Conservation (phyloP, 2,888 invertebrate species). For the Tribolium freemani region DNA sequence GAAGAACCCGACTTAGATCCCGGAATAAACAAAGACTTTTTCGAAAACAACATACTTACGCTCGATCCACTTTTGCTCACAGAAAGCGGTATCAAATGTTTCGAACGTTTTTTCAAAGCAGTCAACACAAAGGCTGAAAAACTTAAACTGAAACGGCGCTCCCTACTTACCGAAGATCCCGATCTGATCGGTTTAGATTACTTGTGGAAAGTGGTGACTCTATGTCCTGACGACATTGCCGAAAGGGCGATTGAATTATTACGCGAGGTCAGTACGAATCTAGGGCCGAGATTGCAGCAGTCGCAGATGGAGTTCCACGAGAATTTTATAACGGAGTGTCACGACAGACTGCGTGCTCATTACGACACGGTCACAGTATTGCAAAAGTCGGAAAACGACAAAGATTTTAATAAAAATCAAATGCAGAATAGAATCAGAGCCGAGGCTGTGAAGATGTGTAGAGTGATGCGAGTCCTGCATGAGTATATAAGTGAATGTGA, state of each 20-base stretch:
- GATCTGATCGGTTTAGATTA: slow-evolving; percentile 97
- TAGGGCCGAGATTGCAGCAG: slow-evolving; percentile 88
- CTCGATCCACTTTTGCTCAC: slow-evolving; percentile 92
- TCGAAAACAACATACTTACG: slow-evolving; percentile 93
- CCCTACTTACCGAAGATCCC: slow-evolving; percentile 91
- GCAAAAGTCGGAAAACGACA: slow-evolving; percentile 70
- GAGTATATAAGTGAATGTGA: slow-evolving; percentile 98
- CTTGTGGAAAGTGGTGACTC: slow-evolving; percentile 88
- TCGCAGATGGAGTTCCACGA: slow-evolving; percentile 88
- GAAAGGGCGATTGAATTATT: slow-evolving; percentile 91
- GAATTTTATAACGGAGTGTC: slow-evolving; percentile 92
- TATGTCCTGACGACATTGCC: slow-evolving; percentile 93
- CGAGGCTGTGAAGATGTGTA: slow-evolving; percentile 89
- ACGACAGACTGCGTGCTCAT: slow-evolving; percentile 88
- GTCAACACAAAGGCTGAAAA: slow-evolving; percentile 97
- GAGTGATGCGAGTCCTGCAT: slow-evolving; percentile 93
- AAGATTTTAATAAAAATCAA: slow-evolving; percentile 68
- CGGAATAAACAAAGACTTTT: slow-evolving; percentile 95
- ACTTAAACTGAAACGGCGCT: slow-evolving; percentile 87
- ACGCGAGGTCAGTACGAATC: slow-evolving; percentile 93
- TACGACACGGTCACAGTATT: slow-evolving; percentile 85
- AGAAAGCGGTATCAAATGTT: slow-evolving; percentile 95
- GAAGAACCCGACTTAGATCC: slow-evolving; percentile 98
- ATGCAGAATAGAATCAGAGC: slow-evolving; percentile 70
- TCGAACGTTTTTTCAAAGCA: slow-evolving; percentile 91